Conservation (phyloP, 2,888 invertebrate genomes). For the Cataglyphis rosenhaueri region DNA sequence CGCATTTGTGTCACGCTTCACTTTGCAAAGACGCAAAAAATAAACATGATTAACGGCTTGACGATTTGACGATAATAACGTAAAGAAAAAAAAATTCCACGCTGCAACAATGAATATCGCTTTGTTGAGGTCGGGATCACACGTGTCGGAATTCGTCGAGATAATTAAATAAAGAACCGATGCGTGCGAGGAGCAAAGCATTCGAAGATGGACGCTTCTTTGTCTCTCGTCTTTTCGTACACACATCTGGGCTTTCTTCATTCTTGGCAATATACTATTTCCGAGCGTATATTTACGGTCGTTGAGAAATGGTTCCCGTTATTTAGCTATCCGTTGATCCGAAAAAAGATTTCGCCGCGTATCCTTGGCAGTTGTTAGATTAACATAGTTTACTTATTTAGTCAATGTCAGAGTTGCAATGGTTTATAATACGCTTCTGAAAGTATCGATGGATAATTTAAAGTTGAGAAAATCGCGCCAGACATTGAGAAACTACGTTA, state of each 20-base stretch:
- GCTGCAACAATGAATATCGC: slow-evolving; percentile 2
- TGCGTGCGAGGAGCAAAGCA: not conserved
- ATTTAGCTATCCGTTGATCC: slow-evolving; percentile 4
- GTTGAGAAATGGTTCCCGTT: not conserved
- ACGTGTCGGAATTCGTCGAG: slow-evolving; percentile 40
- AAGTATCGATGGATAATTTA: not conserved
- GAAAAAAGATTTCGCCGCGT: slow-evolving; percentile 21
- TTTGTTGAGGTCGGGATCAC: slow-evolving; percentile 23
- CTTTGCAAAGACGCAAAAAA: slow-evolving; percentile 4
- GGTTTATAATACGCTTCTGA: not conserved
- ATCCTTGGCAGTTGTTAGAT: not conserved
- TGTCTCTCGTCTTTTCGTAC: not conserved
- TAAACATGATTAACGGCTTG: not conserved
- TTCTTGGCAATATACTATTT: slow-evolving; percentile 31
- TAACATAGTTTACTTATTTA: not conserved
- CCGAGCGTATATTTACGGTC: slow-evolving; percentile 12
- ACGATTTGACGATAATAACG: not conserved
- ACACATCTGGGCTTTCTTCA: not conserved
- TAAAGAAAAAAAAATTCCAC: not conserved
- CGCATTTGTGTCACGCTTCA: not conserved
- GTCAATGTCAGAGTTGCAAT: not conserved
- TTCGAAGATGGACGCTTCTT: not conserved
- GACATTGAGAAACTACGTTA: not conserved
- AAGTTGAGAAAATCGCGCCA: not conserved
- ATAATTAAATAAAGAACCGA: slow-evolving; percentile 35